A percentile compares a stretch with the other conserved stretches of the same genome.
phyloP scores from a whole-genome alignment of 2,888 invertebrate genomes.

The Sympetrum striolatum region DNA sequence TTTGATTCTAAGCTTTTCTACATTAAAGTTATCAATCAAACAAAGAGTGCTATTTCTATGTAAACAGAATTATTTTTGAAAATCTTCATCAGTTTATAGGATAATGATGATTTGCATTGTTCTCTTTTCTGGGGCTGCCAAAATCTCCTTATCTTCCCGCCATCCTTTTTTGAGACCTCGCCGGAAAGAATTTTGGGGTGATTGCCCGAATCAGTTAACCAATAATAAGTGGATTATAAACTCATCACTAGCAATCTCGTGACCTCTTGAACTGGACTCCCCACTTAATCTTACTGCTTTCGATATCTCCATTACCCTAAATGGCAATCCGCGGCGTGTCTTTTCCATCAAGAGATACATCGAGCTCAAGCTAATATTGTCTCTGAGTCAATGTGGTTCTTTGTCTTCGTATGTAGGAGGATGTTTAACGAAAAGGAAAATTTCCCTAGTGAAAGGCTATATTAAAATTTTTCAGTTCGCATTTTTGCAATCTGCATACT shows the following conservation, averaged over 20 bases:
- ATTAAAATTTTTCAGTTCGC: not conserved
- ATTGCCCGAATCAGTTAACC: not conserved
- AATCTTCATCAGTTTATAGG: too few species aligned
- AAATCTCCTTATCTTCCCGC: not conserved
- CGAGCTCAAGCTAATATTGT: not conserved
- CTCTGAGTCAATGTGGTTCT: not conserved
- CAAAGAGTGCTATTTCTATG: too few species aligned
- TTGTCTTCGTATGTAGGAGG: not conserved
- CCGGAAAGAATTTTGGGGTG: not conserved
- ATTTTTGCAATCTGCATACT: too few species aligned
- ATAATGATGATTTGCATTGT: not conserved
- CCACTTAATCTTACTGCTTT: not conserved
- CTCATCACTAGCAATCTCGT: slow-evolving; percentile 8
- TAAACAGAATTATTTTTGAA: too few species aligned
- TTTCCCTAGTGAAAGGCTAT: not conserved
- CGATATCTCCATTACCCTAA: slow-evolving; percentile 11
- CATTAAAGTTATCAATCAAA: too few species aligned
- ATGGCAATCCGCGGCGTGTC: not conserved
- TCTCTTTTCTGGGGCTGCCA: not conserved
- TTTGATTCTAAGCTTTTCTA: too few species aligned
- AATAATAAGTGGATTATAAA: slow-evolving; percentile 17
- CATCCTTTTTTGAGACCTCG: not conserved
- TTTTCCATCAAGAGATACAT: not conserved
- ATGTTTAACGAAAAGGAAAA: not conserved
- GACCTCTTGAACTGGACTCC: slow-evolving; percentile 10